Conservation (phyloP, 2,888 invertebrate genomes). For the Amphimallon solstitiale region DNA sequence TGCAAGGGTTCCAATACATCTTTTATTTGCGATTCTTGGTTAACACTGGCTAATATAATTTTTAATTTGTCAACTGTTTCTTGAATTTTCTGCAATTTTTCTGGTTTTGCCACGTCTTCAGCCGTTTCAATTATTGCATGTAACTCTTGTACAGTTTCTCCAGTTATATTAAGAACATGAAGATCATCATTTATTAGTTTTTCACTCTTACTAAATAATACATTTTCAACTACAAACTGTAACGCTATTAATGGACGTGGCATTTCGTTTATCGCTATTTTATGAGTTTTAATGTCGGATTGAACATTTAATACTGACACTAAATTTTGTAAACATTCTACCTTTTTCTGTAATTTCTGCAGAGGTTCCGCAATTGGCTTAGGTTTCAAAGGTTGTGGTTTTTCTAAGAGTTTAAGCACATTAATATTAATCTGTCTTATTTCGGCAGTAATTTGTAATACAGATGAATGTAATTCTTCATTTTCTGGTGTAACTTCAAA, state of each 20-base stretch:
- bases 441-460: constrained; percentile 56
- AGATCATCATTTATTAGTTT: constrained; percentile 56
- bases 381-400: constrained; percentile 34
- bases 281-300: constrained; percentile 51
- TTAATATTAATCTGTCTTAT: constrained; percentile 56
- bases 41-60: constrained; percentile 54
- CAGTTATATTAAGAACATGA: constrained; percentile 53
- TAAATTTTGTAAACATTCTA: constrained; percentile 56
- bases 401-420: constrained; percentile 57
- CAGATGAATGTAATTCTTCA: constrained; percentile 37
- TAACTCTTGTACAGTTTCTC: constrained; percentile 54
- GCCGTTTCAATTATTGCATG: constrained; percentile 48
- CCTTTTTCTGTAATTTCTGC: constrained; percentile 52
- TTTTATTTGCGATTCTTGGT: constrained; percentile 60
- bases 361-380: constrained; percentile 46
- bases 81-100: constrained; percentile 37
- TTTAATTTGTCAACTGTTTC: constrained; percentile 42
- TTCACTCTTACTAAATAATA: constrained; percentile 56
- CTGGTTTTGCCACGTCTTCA: constrained; percentile 23
- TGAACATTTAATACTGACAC: constrained; percentile 48
- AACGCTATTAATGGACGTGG: constrained; percentile 58
- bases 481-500: constrained; percentile 37
- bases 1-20: constrained; percentile 61
- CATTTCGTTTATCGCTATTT: constrained; percentile 53
- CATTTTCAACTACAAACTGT: constrained; percentile 56